Base-by-base conservation (phyloP, 2,797 vertebrate species). In the Ammospiza maritima region DNA sequence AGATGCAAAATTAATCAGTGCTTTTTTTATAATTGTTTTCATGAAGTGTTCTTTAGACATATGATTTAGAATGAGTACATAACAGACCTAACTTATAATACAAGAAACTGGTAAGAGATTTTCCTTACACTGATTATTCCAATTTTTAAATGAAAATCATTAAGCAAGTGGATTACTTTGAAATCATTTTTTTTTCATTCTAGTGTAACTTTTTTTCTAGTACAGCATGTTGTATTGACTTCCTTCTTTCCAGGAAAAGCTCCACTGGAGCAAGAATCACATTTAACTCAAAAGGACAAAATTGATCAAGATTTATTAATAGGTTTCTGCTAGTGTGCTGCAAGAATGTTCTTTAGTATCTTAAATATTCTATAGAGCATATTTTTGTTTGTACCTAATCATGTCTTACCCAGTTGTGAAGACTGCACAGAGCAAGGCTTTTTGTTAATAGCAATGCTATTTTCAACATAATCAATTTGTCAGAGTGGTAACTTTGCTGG, bases 241-340 rank as follows among this genome's bases (percentile, higher is more conserved):
- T 95, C 18, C 9, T 62, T 88, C 45, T 64, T 90, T 94, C 83
- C 47, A 89, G 40, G 57, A 94, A 94, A 94, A 85, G 54, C 51
- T 93, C 58, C 85, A 92, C 10, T 81, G 74, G 13, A 94, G 96
- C 85, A 96, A 90, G 73, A 93, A 93, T 58, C 58, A 66, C 57
- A 85, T 94, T 90, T 91, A 90, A 90, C 62, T 77, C 4, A 2
- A 85, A 65, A 67, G 36, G 71, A 85, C 27, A 93, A 93, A 93
- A 90, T 78, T 91, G 80, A 96, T 96, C 76, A 95, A 60, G 77
- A 73, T 45, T 93, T 93, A 85, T 91, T 93, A 93, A 81, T 42
- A 89, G 56, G 18, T 76, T 93, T 92, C 51, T 89, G n/a, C 74
- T 92, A 58, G 20, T 21, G 27, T n/a, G 18, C 53, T 77, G 21